A percentile compares a stretch with the other conserved stretches of the same genome.
phyloP scores from a whole-genome alignment of 2,113 vertebrate species.

The Syrmaticus mikado region DNA sequence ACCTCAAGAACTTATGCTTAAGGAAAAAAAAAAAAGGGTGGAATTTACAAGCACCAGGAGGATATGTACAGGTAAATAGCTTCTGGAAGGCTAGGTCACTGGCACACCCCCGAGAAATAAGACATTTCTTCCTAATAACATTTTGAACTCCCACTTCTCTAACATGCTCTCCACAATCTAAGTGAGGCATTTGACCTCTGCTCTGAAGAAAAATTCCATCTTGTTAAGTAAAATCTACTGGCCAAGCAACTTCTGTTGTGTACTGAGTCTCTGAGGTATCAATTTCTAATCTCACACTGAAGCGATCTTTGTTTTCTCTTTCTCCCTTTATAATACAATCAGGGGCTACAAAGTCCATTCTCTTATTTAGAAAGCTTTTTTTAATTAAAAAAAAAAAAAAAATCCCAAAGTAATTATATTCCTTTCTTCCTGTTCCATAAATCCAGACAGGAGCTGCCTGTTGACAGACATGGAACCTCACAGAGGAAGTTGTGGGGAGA shows the following conservation, averaged over 20 bases:
- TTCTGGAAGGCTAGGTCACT: neutral
- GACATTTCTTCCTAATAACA: neutral
- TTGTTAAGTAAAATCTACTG: neutral
- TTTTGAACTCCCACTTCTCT: neutral
- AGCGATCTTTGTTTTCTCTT: neutral
- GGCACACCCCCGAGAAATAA: neutral
- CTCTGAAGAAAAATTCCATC: slow-evolving; percentile 13
- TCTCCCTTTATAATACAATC: neutral
- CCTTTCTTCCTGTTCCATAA: neutral
- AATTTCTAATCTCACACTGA: neutral
- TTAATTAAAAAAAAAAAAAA: neutral
- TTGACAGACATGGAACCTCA: neutral
- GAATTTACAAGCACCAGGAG: neutral
- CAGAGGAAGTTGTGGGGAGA: neutral
- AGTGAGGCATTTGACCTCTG: neutral
- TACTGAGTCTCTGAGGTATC: neutral
- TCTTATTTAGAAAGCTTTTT: neutral
- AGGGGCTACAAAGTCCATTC: neutral
- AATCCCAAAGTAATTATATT: neutral
- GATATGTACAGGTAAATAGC: neutral
- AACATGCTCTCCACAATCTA: neutral
- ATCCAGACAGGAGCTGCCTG: neutral
- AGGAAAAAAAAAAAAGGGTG: neutral
- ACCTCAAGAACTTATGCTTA: neutral
- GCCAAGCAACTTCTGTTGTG: neutral